Conservation (phyloP, 2,888 invertebrate genomes). For the Lasius platythorax region DNA sequence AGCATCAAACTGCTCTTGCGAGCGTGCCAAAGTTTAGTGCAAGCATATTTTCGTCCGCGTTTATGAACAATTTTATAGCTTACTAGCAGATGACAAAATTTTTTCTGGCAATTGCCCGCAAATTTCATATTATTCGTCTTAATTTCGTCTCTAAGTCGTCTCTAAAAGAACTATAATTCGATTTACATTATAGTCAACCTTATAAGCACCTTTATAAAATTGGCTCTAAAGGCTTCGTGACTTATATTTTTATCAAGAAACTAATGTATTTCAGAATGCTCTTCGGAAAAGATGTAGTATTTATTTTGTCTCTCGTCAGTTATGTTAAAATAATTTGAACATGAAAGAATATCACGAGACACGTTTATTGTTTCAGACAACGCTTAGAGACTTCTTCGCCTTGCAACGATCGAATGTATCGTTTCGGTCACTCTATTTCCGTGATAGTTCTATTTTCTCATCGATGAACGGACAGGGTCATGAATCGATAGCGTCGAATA, state of each 20-base stretch:
- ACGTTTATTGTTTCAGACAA: background rate
- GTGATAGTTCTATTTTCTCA: background rate
- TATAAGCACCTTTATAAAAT: background rate
- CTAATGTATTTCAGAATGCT: background rate
- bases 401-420: background rate
- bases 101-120: background rate
- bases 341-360: background rate
- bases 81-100: background rate
- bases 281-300: background rate
- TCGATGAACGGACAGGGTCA: background rate
- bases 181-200: background rate
- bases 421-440: background rate
- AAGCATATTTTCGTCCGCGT: background rate
- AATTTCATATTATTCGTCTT: background rate
- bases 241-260: background rate
- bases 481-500: background rate
- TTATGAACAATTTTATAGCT: background rate
- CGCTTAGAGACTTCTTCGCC: background rate
- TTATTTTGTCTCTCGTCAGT: background rate
- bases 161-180: background rate
- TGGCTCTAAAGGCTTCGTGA: background rate
- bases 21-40: slow-evolving; percentile 10
- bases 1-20: slow-evolving; percentile 64
- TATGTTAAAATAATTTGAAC: background rate
- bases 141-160: background rate